Conservation (phyloP, 2,888 invertebrate species). For the Frankliniella intonsa region DNA sequence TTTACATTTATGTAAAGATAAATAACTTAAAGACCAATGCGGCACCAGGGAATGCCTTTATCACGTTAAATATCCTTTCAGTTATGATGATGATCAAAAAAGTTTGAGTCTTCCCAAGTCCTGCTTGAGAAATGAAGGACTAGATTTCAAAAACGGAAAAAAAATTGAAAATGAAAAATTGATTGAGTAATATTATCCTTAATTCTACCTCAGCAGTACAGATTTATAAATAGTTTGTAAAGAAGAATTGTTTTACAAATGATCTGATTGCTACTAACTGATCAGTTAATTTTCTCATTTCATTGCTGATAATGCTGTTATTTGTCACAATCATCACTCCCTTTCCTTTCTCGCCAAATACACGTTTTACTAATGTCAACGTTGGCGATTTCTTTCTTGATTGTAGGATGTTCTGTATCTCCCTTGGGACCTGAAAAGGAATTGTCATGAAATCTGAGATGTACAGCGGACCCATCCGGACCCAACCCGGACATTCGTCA, state of each 20-base stretch:
- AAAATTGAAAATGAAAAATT: not conserved
- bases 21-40: not conserved
- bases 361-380: not conserved
- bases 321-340: not conserved
- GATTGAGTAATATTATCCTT: not conserved
- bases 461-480: no score
- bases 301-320: not conserved
- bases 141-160: not conserved
- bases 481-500: no score
- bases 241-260: not conserved
- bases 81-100: not conserved
- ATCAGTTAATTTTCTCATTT: not conserved
- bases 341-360: not conserved
- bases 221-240: not conserved
- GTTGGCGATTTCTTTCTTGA: not conserved
- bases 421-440: not conserved
- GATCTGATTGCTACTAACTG: not conserved
- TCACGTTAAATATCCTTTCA: not conserved
- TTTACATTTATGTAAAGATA: not conserved
- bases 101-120: not conserved
- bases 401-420: not conserved
- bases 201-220: not conserved
- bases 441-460: no score
- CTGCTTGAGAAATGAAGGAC: slow-evolving; percentile 21
- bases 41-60: not conserved